Conservation (phyloP, 2,113 vertebrate genomes). For the Madoqua kirkii region DNA sequence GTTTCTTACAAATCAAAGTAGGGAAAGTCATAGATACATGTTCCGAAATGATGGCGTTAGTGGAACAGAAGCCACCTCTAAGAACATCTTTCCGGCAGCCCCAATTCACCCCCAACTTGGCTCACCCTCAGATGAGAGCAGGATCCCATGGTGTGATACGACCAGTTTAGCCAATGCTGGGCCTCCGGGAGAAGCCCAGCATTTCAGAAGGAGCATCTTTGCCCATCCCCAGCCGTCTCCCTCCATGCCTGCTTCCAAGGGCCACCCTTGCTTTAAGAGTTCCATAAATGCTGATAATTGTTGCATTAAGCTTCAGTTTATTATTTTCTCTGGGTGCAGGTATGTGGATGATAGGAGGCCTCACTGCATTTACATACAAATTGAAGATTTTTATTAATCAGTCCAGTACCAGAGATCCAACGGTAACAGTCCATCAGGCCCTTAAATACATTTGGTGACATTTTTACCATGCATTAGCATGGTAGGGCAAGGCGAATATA, state of each 20-base stretch:
- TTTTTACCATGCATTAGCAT: constrained; percentile 99
- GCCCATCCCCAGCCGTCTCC: constrained; percentile 59
- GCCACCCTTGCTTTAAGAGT: constrained; percentile 83
- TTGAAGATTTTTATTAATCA: constrained; percentile 99
- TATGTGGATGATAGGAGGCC: constrained; percentile 98
- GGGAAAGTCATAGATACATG: background rate
- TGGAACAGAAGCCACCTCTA: background rate
- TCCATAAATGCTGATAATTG: constrained; percentile 99
- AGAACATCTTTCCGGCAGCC: background rate
- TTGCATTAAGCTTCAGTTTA: constrained; percentile 99
- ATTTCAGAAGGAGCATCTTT: background rate
- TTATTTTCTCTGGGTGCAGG: constrained; percentile 99
- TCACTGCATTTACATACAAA: constrained; percentile 99
- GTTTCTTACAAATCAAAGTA: background rate
- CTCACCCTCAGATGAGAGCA: background rate
- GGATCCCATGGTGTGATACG: fast-evolving
- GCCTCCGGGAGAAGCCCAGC: background rate
- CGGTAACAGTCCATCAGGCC: constrained; percentile 99
- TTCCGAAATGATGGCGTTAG: fast-evolving
- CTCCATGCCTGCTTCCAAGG: constrained; percentile 74
- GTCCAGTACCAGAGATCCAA: constrained; percentile 98
- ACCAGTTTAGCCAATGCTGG: background rate
- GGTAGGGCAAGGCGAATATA: constrained; percentile 99
- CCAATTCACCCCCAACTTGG: background rate
- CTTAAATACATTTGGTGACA: constrained; percentile 99